phyloP scores from a whole-genome alignment of 2,113 vertebrate genomes.

The Hyla sarda region DNA sequence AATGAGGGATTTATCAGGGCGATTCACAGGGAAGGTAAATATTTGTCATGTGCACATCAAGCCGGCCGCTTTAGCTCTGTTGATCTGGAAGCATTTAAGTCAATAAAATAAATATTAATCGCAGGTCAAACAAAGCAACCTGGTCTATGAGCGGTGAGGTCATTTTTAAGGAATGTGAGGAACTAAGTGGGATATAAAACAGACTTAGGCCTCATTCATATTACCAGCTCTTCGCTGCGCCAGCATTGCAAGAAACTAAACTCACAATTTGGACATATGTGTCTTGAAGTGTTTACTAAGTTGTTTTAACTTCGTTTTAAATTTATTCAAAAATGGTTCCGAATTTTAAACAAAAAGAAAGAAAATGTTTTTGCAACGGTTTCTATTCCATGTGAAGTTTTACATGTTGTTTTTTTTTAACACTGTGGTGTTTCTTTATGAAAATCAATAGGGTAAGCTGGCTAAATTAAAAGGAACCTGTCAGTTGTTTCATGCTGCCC shows the following conservation, averaged over 20 bases:
- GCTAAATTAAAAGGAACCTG: too few relatives aligned
- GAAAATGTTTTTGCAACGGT: too few relatives aligned
- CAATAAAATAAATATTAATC: conserved; percentile 30
- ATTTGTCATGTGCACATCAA: neutral
- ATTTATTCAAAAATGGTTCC: too few relatives aligned
- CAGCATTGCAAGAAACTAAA: neutral
- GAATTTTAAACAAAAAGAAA: too few relatives aligned
- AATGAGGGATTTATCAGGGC: neutral
- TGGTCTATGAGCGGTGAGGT: neutral
- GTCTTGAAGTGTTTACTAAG: too few relatives aligned
- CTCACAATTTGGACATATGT: too few relatives aligned
- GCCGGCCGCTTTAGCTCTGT: neutral
- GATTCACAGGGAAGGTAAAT: neutral
- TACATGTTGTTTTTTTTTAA: neutral
- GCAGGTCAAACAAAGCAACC: conserved; percentile 20
- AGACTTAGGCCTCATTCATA: neutral
- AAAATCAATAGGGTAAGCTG: neutral
- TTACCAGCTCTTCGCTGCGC: neutral
- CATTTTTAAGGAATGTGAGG: neutral
- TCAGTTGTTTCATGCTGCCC: too few relatives aligned
- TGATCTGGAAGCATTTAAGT: conserved; percentile 30
- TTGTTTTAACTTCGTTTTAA: too few relatives aligned
- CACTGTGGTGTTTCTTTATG: neutral
- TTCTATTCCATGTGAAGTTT: neutral
- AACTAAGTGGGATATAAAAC: neutral